These are phyloP conservation scores for Heliornis fulica DNA, from an alignment of 2,113 vertebrate species.

Conservation along the genomic window DNA sequence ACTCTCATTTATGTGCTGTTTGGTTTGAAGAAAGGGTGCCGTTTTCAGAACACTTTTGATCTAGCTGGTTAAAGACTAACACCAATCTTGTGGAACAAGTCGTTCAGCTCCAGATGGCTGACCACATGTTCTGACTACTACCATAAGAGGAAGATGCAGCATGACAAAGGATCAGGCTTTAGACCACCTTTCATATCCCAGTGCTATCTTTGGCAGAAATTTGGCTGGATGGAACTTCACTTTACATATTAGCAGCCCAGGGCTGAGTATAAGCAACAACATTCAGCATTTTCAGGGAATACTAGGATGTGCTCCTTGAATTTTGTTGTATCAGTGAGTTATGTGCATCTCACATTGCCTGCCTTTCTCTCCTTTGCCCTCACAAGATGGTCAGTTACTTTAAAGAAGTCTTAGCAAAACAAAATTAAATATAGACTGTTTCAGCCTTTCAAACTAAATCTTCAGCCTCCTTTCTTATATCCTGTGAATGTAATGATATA, in stretches of 20 bases:
- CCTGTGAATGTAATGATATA: background rate
- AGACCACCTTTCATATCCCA: background rate
- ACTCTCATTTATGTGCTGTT: background rate
- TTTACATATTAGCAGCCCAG: background rate
- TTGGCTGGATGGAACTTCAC: background rate
- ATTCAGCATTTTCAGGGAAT: background rate
- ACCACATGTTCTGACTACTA: background rate
- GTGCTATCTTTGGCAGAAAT: background rate
- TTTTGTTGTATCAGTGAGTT: background rate
- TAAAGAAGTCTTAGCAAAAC: background rate
- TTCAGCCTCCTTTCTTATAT: background rate
- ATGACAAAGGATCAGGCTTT: background rate
- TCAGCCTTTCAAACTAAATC: background rate
- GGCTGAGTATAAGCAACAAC: background rate
- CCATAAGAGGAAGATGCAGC: background rate
- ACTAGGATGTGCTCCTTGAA: background rate
- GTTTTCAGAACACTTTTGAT: background rate
- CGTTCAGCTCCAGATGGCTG: background rate
- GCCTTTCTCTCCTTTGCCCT: background rate
- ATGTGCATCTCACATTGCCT: background rate
- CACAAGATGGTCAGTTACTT: background rate
- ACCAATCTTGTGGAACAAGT: background rate
- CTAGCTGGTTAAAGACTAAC: background rate
- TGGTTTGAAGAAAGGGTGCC: background rate
- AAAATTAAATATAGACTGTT: background rate